Evolutionary conservation across 2,113 vertebrate genomes (phyloP).

Genomic region (Hyaena hyaena): DNA sequence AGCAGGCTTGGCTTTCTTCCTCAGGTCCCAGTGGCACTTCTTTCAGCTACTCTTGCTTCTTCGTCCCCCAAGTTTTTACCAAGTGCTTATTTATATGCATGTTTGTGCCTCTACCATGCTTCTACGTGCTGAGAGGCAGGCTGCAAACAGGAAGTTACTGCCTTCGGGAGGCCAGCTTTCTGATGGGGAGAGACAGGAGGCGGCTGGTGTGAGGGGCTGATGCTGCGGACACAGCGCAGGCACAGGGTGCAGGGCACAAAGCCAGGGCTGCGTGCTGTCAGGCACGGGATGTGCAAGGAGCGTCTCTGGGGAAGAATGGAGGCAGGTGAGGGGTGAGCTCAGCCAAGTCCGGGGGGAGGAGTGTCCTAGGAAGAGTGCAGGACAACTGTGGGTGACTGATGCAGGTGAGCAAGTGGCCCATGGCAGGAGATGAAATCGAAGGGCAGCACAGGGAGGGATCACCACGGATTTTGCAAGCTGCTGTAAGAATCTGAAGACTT

Average conservation of each 20-base stretch:
- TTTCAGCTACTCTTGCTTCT: neutral
- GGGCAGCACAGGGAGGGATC: neutral
- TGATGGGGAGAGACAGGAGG: neutral
- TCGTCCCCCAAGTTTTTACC: neutral
- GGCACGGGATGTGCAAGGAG: neutral
- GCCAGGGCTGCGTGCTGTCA: neutral
- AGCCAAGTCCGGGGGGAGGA: neutral
- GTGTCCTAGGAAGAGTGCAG: neutral
- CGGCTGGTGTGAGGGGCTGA: neutral
- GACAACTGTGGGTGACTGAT: neutral
- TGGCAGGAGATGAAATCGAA: neutral
- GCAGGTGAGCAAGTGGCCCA: neutral
- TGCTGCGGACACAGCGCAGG: neutral
- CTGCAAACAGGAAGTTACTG: neutral
- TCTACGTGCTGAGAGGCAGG: neutral
- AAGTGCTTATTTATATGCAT: neutral
- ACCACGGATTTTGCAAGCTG: neutral
- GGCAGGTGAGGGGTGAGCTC: neutral
- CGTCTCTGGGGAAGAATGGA: neutral
- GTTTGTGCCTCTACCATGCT: neutral
- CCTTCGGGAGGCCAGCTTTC: neutral
- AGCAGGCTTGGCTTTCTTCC: neutral
- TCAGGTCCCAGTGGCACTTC: neutral
- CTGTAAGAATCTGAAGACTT: neutral
- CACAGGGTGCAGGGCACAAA: neutral